Conservation (phyloP, 2,797 vertebrate species). For the Tamandua tetradactyla region DNA sequence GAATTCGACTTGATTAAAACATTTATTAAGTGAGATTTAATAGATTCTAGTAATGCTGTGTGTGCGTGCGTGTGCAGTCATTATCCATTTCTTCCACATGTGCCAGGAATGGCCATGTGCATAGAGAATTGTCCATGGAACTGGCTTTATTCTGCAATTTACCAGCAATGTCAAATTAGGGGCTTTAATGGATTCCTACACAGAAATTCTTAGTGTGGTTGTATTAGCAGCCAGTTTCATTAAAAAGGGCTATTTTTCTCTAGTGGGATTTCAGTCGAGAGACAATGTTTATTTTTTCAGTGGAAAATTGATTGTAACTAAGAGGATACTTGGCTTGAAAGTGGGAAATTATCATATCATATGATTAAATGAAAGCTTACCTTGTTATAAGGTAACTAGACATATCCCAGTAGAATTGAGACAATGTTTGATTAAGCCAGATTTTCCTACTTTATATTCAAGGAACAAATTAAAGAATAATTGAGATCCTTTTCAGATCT, state of each 20-base stretch:
- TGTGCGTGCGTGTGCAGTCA: conserved; percentile 29
- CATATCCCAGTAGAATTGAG: conserved; percentile 93
- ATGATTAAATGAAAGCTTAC: conserved; percentile 97
- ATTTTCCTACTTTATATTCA: conserved; percentile 98
- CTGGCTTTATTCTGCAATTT: conserved; percentile 78
- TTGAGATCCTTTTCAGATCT: conserved; percentile 93
- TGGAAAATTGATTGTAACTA: conserved; percentile 97
- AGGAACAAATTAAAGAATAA: conserved; percentile 95
- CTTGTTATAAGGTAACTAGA: conserved; percentile 97
- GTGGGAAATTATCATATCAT: conserved; percentile 90
- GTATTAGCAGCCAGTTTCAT: conserved; percentile 84
- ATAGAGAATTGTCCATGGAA: conserved; percentile 70
- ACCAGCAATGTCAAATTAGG: conserved; percentile 82
- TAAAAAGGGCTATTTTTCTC: conserved; percentile 86
- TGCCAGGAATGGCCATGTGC: conserved; percentile 72
- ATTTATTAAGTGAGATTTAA: conserved; percentile 78
- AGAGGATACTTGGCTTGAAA: conserved; percentile 93
- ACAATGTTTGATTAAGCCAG: conserved; percentile 96
- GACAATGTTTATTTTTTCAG: conserved; percentile 90
- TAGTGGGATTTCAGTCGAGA: conserved; percentile 86
- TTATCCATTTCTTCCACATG: conserved; percentile 73
- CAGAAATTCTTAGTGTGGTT: conserved; percentile 84
- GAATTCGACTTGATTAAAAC: conserved; percentile 78
- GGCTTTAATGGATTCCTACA: conserved; percentile 85
- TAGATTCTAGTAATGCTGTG: conserved; percentile 67